Conservation (phyloP, 2,113 vertebrate species). For the Addax nasomaculatus region DNA sequence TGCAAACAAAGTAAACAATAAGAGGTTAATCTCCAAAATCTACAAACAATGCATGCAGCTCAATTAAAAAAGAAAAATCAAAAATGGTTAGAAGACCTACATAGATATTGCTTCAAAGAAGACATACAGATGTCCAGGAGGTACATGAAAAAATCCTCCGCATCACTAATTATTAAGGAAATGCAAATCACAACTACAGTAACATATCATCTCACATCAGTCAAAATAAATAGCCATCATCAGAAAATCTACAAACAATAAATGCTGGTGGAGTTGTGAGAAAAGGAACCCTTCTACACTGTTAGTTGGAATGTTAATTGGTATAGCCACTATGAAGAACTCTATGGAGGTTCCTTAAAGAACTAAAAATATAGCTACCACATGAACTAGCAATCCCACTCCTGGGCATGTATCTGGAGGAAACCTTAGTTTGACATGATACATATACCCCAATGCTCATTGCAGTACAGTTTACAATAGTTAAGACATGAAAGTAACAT, state of each 20-base stretch:
- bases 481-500: not conserved
- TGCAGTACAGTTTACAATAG: not conserved
- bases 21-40: not conserved
- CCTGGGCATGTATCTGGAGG: not conserved
- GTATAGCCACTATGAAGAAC: not conserved
- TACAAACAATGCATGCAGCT: not conserved
- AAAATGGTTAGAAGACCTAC: not conserved
- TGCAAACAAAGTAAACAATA: not conserved
- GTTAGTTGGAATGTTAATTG: not conserved
- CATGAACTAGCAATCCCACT: not conserved
- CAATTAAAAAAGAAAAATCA: not conserved
- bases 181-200: not conserved
- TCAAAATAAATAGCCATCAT: not conserved
- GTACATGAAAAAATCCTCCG: not conserved
- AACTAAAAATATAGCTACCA: not conserved
- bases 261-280: not conserved
- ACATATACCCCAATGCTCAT: not conserved
- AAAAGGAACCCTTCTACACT: not conserved
- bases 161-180: not conserved
- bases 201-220: not conserved
- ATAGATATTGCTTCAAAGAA: not conserved
- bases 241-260: not conserved
- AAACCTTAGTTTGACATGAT: not conserved
- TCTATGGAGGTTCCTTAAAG: not conserved
- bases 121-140: not conserved